A percentile compares a stretch with the other conserved stretches of the same genome.
Evolutionary conservation across 2,888 invertebrate species (phyloP).

Genomic region (Liodrosophila aerea): DNA sequence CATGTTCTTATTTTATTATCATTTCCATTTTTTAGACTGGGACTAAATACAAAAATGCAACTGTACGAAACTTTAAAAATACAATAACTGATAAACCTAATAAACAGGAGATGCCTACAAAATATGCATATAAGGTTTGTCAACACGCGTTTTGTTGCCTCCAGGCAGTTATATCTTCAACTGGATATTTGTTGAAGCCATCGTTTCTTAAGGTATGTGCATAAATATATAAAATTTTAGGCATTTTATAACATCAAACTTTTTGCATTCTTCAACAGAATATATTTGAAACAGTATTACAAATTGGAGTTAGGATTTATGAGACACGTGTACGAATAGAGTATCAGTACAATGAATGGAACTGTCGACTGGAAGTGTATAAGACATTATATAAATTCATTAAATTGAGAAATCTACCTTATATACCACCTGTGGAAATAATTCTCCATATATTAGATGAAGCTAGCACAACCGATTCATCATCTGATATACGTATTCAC

Average conservation of each 20-base stretch:
- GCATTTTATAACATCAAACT: too few relatives aligned
- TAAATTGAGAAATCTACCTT: conserved; percentile 17
- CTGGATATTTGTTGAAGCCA: conserved; percentile 27
- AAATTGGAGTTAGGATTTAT: conserved; percentile 21
- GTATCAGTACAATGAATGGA: conserved; percentile 31
- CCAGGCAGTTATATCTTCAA: conserved; percentile 17
- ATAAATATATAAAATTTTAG: conserved; percentile 5
- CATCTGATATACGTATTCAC: conserved; percentile 11
- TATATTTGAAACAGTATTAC: conserved; percentile 22
- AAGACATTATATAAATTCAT: conserved; percentile 26
- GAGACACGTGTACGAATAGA: conserved; percentile 11
- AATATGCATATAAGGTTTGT: conserved; percentile 11
- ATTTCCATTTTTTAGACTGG: too few relatives aligned
- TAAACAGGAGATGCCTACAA: not conserved
- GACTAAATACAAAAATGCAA: not conserved
- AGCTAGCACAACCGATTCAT: conserved; percentile 18
- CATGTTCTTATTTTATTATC: not conserved
- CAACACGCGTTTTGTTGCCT: conserved; percentile 26
- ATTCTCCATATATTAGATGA: conserved; percentile 28
- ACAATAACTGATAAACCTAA: too few relatives aligned
- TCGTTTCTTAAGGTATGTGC: conserved; percentile 31
- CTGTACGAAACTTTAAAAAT: not conserved
- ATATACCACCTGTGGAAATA: conserved; percentile 20
- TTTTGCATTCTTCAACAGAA: conserved; percentile 16
- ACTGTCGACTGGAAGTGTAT: conserved; percentile 36